Evolutionary conservation across 2,113 vertebrate species (phyloP).

Genomic region (Hystrix cristata): DNA sequence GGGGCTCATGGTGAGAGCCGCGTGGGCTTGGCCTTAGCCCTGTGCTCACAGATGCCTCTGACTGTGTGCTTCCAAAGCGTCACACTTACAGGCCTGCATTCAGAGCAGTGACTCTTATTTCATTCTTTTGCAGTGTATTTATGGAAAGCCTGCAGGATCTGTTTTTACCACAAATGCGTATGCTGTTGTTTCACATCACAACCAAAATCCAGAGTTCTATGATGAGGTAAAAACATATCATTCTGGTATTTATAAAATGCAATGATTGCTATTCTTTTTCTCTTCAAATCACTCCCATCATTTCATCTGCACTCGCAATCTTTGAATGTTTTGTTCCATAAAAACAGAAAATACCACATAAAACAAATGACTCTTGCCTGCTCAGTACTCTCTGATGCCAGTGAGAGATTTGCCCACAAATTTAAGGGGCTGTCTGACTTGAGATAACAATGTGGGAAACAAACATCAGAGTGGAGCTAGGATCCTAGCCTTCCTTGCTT

Average conservation of each 20-base stretch:
- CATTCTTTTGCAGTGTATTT: slow-evolving; percentile 94
- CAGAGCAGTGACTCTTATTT: slow-evolving; percentile 47
- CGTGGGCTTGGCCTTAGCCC: not conserved
- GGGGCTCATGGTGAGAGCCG: slow-evolving; percentile 9
- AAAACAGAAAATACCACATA: slow-evolving; percentile 40
- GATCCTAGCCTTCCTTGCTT: not conserved
- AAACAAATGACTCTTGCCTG: not conserved
- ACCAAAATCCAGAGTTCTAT: slow-evolving; percentile 98
- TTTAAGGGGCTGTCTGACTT: not conserved
- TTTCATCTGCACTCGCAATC: slow-evolving; percentile 3
- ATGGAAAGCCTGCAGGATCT: slow-evolving; percentile 94
- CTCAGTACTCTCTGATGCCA: not conserved
- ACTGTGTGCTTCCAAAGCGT: slow-evolving; percentile 1
- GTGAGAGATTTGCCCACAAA: not conserved
- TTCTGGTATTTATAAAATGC: not conserved
- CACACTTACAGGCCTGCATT: not conserved
- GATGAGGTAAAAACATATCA: slow-evolving; percentile 93
- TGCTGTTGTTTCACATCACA: slow-evolving; percentile 96
- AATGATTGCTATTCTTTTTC: not conserved
- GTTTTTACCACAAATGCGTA: slow-evolving; percentile 91
- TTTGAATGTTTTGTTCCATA: slow-evolving; percentile 25
- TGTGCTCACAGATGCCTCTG: slow-evolving; percentile 34
- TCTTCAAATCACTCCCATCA: not conserved
- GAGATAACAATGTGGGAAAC: not conserved
- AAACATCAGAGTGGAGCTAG: not conserved